Percentiles rank a stretch among this genome's conserved stretches.
phyloP scores from a whole-genome alignment of 1,140 invertebrate genomes.

The fruit fly (Drosophila melanogaster) region Release_6_plus_ISO1_MT NT_033779.5:20253001-20253500 shows the following conservation, averaged over 20 bases:
- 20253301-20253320: too few relatives aligned
- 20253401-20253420: conserved; percentile 56
- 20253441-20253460: conserved; percentile 72
- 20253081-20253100: conserved; percentile 42
- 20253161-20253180: conserved; percentile 1
- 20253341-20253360: neutral
- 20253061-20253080: conserved; percentile 31
- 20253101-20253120: conserved; percentile 76
- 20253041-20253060: conserved; percentile 21
- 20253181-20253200: neutral
- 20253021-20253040: conserved; percentile 56
- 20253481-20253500: conserved; percentile 23
- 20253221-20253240: neutral
- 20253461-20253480: conserved; percentile 9
- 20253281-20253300: too few relatives aligned
- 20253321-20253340: neutral
- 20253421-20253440: conserved; percentile 25
- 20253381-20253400: conserved; percentile 30
- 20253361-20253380: conserved; percentile 6
- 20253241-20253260: too few relatives aligned
- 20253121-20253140: conserved; percentile 20
- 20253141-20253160: neutral
- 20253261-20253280: too few relatives aligned
- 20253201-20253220: neutral
- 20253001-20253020: conserved; percentile 37